Percentiles rank a stretch among this genome's conserved stretches.
Evolutionary conservation across 2,113 vertebrate species (phyloP).

Genomic region (Willisornis vidua): DNA sequence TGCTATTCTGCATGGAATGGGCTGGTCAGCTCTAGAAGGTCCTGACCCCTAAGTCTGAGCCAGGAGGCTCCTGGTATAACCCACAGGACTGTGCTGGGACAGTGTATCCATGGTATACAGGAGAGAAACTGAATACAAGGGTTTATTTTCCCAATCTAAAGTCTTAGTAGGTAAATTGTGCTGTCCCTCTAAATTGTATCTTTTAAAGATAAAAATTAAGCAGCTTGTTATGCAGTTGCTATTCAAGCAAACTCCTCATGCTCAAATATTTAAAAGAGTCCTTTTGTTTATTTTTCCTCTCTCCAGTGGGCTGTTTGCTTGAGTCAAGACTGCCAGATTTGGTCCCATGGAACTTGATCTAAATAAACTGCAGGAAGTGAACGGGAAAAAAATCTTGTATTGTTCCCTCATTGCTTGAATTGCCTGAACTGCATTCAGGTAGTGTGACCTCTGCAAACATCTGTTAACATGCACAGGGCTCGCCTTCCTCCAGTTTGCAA

Average conservation of each 20-base stretch:
- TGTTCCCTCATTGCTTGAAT: slow-evolving; percentile 50
- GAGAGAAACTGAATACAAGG: neutral
- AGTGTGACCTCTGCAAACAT: slow-evolving; percentile 64
- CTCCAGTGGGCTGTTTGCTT: slow-evolving; percentile 47
- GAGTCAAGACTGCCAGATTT: slow-evolving; percentile 61
- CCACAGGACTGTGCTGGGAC: neutral
- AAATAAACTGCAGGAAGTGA: slow-evolving; percentile 64
- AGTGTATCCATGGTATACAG: rapidly evolving
- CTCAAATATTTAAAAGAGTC: slow-evolving; percentile 51
- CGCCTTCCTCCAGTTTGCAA: neutral
- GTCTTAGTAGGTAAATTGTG: neutral
- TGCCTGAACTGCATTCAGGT: slow-evolving; percentile 60
- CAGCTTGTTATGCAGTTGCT: neutral
- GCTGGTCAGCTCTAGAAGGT: neutral
- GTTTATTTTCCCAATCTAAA: neutral
- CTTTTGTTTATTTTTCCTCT: slow-evolving; percentile 56
- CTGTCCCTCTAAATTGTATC: neutral
- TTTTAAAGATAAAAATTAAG: slow-evolving; percentile 37
- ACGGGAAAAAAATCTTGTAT: neutral
- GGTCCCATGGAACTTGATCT: slow-evolving; percentile 59
- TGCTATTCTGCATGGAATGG: neutral
- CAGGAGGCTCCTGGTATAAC: neutral
- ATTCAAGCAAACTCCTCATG: slow-evolving; percentile 21
- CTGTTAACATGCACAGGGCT: slow-evolving; percentile 31
- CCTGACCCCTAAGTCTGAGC: neutral